Evolutionary conservation across 2,888 invertebrate species (phyloP), one percentile per base, ranked within the genome.

Genomic region (Thysanoteuthis rhombus): DNA sequence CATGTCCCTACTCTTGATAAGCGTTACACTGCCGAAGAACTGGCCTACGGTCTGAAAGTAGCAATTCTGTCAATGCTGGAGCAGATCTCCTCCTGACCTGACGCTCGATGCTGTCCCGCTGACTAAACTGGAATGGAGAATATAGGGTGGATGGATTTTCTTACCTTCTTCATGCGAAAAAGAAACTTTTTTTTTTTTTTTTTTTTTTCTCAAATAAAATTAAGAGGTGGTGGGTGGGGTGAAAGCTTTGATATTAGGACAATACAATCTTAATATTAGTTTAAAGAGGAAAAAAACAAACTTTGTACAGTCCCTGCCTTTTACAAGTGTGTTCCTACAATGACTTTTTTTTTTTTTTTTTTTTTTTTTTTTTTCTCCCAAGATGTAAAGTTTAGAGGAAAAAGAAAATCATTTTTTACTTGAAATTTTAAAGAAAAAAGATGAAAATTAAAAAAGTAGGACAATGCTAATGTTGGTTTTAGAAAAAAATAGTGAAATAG

Each of bases 1-100:
- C 98, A 99, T 96, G 98, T 99, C 5, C 98, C 99, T 0, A 98
- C 98, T 42, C 96, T 98, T 12, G 96, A 98, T 94, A 95, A 97
- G 89, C 97, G 98, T 0, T 98, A 98, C 96, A 96, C 98, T 0
- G 97, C 97, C 0, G 95, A 97, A 75, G 97, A 98, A 96, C 97
- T 98, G 22, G 98, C 98, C 0, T 96, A 97, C 93, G 98, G 98
- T 52, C 96, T 98, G 32, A 96, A 97, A 94, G 94, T 95, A 16
- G 96, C 97, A 52, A 96, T 97, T 93, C 94, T 95, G 28, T 95
- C 96, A n/a, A 97, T 97, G 97, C 95, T 97, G 39, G 94, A 95
- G 45, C 97, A 97, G 94, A 93, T 96, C 38, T 94, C 94, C 91
- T 93, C 92, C 45, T 92, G 92, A 92, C 92, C 92, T 92, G 40